Evolutionary conservation across 2,797 vertebrate species (phyloP).

Genomic region (Neomorphus geoffroyi): DNA sequence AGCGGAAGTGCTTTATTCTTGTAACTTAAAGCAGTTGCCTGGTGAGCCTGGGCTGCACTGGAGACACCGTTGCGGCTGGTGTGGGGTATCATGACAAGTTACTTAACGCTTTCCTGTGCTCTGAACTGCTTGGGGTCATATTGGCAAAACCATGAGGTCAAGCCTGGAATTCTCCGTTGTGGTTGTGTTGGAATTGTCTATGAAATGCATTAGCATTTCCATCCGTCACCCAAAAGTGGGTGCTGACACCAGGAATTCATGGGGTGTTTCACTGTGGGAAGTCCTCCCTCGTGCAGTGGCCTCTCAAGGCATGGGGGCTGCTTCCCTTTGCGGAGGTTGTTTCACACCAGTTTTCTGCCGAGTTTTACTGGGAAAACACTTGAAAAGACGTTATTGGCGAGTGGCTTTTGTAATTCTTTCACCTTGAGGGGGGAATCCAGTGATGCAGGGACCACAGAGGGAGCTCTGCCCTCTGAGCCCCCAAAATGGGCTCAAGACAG

Average conservation of each 20-base stretch:
- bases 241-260: neutral
- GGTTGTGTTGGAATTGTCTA: neutral
- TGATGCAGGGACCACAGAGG: neutral
- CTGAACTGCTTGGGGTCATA: neutral
- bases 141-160: neutral
- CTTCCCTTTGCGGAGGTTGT: neutral
- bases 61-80: neutral
- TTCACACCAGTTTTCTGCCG: fast-evolving
- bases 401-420: neutral
- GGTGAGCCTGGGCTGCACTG: neutral
- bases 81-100: neutral
- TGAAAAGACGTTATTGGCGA: neutral
- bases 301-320: fast-evolving
- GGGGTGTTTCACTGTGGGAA: neutral
- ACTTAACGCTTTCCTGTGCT: neutral
- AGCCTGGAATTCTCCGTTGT: neutral
- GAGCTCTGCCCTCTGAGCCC: neutral
- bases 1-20: neutral
- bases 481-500: neutral
- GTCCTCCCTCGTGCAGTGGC: neutral
- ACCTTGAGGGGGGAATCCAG: neutral
- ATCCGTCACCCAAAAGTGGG: neutral
- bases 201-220: neutral
- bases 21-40: neutral
- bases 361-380: neutral